A percentile compares a stretch with the other conserved stretches of the same genome.
Conservation (phyloP, 1,140 invertebrate species). For the Drosophila rufa region DNA sequence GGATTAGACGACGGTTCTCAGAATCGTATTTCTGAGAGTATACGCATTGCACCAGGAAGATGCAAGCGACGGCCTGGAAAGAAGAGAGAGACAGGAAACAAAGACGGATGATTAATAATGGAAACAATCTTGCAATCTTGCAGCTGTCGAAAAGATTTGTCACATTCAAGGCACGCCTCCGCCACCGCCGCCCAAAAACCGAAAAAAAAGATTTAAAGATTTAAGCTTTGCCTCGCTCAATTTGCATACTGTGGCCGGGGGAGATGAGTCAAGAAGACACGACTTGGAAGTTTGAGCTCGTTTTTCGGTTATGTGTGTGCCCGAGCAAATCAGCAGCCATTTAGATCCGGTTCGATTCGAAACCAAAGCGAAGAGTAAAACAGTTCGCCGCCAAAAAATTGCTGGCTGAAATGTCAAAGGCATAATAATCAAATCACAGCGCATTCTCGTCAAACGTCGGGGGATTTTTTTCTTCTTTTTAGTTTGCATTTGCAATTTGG, state of each 20-base stretch:
- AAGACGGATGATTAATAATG: conserved; percentile 37
- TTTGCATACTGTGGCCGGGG: conserved; percentile 54
- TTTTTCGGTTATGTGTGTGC: conserved; percentile 45
- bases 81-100: not conserved
- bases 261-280: conserved; percentile 54
- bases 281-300: conserved; percentile 37
- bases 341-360: conserved; percentile 78
- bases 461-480: not conserved
- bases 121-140: not conserved
- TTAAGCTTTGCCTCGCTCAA: conserved; percentile 26
- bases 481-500: conserved; percentile 19
- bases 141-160: conserved; percentile 47
- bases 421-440: conserved; percentile 54
- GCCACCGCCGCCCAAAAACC: not conserved
- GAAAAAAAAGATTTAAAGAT: conserved; percentile 1
- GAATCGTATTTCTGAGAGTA: conserved; percentile 80
- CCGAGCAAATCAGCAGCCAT: conserved; percentile 60
- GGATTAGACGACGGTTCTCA: conserved; percentile 86
- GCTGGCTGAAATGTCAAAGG: conserved; percentile 74
- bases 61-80: conserved; percentile 81
- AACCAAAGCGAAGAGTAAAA: conserved; percentile 41
- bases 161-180: conserved; percentile 48
- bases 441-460: conserved; percentile 42
- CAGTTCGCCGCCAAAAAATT: conserved; percentile 31
- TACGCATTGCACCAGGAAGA: conserved; percentile 80